Base-by-base conservation (phyloP, 1,140 invertebrate species). In the Drosophila pandora region DNA sequence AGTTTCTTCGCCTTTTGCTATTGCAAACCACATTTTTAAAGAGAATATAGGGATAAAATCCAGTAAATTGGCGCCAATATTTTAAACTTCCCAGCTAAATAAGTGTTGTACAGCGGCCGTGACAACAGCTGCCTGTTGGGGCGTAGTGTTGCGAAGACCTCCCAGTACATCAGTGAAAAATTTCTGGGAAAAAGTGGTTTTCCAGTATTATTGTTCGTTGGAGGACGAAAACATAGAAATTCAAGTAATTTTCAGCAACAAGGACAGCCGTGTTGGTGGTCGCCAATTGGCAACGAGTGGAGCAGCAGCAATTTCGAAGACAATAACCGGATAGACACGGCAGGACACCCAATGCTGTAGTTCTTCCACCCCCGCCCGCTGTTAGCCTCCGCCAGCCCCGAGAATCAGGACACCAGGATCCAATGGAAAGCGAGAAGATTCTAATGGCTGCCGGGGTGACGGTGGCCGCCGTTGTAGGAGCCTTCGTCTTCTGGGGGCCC, bases 401-500 rank as follows among this genome's bases (percentile, higher is more conserved):
- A 43, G 30, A 8, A 22, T 23, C 5, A 41, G 54, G 39, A 52
- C 9, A 58, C n/a, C 28, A 7, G 45, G 28, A 50, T 4, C 6
- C n/a, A 28, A 91, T 92, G 91, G 91, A 92, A 68, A 89, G 90
- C 59, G 91, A 92, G 47, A 91, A 91, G 76, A 91, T 92, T 52
- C 79, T 92, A 30, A 92, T 96, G 64, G 95, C 95, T 59, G 95
- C 95, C 49, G 95, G 95, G 9, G 92, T 96, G 21, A 95, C 95
- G 22, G 95, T 95, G 21, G 95, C 95, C 25, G 93, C 96, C 25
- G 95, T 95, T 2, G 94, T 96, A 2, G 95, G 95, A 37, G 95
- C 95, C 2, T 96, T 96, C 85, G 95, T 96, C 6, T 93, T 96
- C 64, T 96, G 95, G 95, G 95, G 96, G 43, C 95, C 95, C 17